These are phyloP conservation scores for Arizona elegans DNA, from an alignment of 2,113 vertebrate genomes.

Conservation along the genomic window DNA sequence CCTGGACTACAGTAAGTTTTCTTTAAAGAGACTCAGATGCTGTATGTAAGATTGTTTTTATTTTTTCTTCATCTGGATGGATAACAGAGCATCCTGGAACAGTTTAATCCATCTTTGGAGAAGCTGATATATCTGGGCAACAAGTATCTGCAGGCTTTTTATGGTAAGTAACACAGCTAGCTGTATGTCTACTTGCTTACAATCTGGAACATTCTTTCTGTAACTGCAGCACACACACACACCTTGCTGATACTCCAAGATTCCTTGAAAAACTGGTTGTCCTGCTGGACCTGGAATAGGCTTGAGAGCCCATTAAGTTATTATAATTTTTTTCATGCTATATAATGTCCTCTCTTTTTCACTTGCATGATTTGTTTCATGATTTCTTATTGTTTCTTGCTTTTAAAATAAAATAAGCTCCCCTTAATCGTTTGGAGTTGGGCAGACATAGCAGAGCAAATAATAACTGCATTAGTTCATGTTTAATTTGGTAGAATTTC, in stretches of 20 bases:
- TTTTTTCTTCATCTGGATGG: not conserved
- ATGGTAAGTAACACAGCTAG: slow-evolving; percentile 70
- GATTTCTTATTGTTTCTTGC: not conserved
- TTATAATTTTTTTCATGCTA: not conserved
- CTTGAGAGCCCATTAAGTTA: not conserved
- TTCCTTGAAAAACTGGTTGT: not conserved
- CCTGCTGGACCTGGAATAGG: not conserved
- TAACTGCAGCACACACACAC: too few relatives aligned
- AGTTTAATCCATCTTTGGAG: slow-evolving; percentile 90
- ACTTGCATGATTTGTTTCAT: not conserved
- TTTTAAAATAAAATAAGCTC: not conserved
- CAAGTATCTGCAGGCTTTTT: slow-evolving; percentile 87
- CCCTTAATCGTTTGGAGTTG: not conserved
- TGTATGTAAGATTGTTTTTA: not conserved
- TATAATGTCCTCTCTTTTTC: not conserved
- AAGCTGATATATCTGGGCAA: slow-evolving; percentile 87
- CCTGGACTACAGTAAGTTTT: not conserved
- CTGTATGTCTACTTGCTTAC: not conserved
- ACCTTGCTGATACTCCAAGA: not conserved
- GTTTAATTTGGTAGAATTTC: not conserved
- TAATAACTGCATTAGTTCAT: not conserved
- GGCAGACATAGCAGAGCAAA: not conserved
- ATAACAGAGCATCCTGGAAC: slow-evolving; percentile 83
- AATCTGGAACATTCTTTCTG: not conserved
- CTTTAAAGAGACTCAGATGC: not conserved